Evolutionary conservation across 53 echinoderm and acorn worm species (phyloP).

Genomic region (Zoroaster sp.): DNA sequence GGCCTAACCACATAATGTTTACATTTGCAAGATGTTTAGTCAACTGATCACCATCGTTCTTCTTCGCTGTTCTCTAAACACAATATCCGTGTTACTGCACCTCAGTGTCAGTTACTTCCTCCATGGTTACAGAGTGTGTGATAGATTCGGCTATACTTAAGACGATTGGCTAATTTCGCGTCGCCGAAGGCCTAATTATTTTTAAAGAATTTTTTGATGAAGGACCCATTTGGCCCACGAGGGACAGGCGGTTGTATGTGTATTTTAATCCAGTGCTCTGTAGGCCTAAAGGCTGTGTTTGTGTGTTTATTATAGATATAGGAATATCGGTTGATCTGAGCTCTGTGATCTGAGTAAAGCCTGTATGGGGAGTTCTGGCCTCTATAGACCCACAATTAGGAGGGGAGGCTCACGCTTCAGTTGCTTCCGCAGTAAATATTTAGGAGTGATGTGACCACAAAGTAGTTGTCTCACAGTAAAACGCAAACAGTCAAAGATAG

Average conservation of each 20-base stretch:
- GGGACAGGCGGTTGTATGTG: neutral
- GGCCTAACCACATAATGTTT: no score
- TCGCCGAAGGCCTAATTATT: neutral
- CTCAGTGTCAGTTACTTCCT: neutral
- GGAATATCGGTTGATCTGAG: neutral
- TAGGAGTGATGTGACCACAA: neutral
- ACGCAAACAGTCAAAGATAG: neutral
- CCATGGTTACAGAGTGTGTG: neutral
- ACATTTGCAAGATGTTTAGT: neutral
- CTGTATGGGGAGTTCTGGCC: neutral
- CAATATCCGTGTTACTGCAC: neutral
- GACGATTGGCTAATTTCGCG: neutral
- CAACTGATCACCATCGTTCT: neutral
- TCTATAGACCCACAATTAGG: no score
- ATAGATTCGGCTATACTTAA: neutral
- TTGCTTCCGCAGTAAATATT: constrained; percentile 1
- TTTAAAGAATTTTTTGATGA: neutral
- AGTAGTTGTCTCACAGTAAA: neutral
- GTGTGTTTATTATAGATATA: neutral
- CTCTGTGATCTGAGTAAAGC: neutral
- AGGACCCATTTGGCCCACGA: neutral
- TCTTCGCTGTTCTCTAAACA: neutral
- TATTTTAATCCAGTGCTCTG: neutral
- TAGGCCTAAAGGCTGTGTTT: neutral
- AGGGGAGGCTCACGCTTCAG: neutral